Base-by-base conservation (phyloP, 2,797 vertebrate genomes). In the Holocentrus rufus region DNA sequence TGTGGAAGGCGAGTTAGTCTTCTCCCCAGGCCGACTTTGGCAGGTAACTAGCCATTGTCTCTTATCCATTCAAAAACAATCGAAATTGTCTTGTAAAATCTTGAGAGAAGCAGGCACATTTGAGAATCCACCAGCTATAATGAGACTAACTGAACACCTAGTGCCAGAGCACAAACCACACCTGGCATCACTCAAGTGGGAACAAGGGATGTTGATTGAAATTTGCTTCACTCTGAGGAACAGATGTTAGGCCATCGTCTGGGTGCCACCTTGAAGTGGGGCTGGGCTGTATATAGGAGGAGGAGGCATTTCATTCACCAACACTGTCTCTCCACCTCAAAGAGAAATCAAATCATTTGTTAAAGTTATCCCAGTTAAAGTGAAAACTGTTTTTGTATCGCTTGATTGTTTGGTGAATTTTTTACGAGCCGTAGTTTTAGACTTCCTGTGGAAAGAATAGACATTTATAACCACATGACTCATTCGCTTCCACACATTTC, bases 41-140 rank as follows among this genome's bases (percentile, higher is more conserved):
- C 72, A 23, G 50, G 76, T 50, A 80, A 76, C 56, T 74, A 64
- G 80, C 77, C 67, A 69, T 6, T 1, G 42, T 34, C 4, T 25
- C 11, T 14, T 42, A 42, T 1, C 7, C 1, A 2, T 39, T 11
- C 10, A 46, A 69, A 34, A 59, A 56, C 69, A 65, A 74, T 50
- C 27, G 22, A 7, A 72, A 76, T 57, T 62, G 20, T 49, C 46
- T 7, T 7, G 46, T 18, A 49, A 65, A 73, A 42, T 1, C 30
- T 50, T 52, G 39, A 73, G 64, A 71, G 14, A 22, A 55, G 63
- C 8, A 7, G 7, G 17, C n/a, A 49, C 5, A 18, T 49, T n/a
- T n/a, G 3, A 8, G 17, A 18, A n/a, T 49, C 46, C 46, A 49
- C n/a, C 44, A 62, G 25, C 17, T 1, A 2, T 25, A 23, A 34